Evolutionary conservation across 2,113 vertebrate genomes (phyloP).

Genomic region (Eulacestoma nigropectus): DNA sequence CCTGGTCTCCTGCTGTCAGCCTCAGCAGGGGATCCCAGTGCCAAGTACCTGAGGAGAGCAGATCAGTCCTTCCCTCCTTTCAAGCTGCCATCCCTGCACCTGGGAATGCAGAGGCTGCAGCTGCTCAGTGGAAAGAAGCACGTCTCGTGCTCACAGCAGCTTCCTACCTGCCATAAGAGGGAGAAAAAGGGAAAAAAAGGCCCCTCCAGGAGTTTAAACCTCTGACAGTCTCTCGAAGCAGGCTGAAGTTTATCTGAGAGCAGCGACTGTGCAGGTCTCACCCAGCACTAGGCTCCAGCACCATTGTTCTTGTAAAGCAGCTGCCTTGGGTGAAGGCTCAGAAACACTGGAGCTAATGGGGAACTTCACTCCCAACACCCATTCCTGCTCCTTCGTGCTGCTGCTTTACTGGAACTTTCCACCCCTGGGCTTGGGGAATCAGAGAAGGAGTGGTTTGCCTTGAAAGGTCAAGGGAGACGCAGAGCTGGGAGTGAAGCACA

Average conservation of each 20-base stretch:
- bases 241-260: neutral
- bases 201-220: neutral
- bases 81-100: neutral
- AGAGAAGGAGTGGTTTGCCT: neutral
- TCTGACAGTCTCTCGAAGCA: neutral
- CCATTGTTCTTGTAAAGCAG: neutral
- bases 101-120: neutral
- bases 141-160: neutral
- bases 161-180: neutral
- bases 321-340: neutral
- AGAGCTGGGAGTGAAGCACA: neutral
- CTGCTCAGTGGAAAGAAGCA: neutral
- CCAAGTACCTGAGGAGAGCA: neutral
- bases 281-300: neutral
- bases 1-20: neutral
- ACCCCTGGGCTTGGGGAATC: neutral
- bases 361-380: neutral
- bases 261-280: neutral
- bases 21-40: neutral
- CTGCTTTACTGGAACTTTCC: neutral
- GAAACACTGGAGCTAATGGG: fast-evolving
- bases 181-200: neutral
- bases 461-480: neutral
- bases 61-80: neutral
- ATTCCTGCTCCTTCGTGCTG: neutral